Evolutionary conservation across 2,113 vertebrate species (phyloP), one percentile per base, ranked within the genome.

Genomic region (Sebastes fasciatus): DNA sequence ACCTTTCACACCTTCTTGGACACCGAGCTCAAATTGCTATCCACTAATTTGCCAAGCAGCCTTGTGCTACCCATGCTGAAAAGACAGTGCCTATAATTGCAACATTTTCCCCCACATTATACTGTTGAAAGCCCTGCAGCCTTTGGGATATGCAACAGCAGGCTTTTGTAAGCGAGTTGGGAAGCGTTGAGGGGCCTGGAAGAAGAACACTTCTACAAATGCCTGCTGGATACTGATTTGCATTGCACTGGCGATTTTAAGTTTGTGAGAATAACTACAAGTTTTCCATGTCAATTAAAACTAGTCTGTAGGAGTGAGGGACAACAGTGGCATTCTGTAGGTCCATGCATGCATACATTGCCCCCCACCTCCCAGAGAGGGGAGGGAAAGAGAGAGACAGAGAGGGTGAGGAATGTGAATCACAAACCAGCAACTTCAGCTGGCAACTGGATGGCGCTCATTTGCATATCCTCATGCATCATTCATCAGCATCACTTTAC

Each of bases 401-500:
- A 46, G 42, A 57, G 82, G 21, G 60, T 61, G 48, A 78, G 48
- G 21, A 23, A 71, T 81, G 58, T 70, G 82, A 79, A 74, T 82
- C 85, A 61, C 42, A 83, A 85, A 74, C 62, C 84, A 67, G 73
- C 49, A 86, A 87, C 76, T 79, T 90, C 62, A 69, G 81, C 84
- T 78, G 80, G 87, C 88, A 90, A 88, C 64, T 78, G 86, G 74
- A 83, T 88, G 77, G 51, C 10, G 4, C n/a, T 83, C 69, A 82
- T 92, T 91, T 90, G 83, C 88, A 92, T 93, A 67, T 34, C 48
- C 89, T 89, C 89, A 91, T 95, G 89, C 89, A 92, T 95, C 87
- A 93, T 95, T 94, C 91, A 95, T 92, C 46, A 66, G 85, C 84
- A 74, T 90, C 72, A 66, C 88, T 93, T 93, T 77, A 80, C 82